Evolutionary conservation across 2,888 invertebrate genomes (phyloP).

Genomic region (Nezara viridula): DNA sequence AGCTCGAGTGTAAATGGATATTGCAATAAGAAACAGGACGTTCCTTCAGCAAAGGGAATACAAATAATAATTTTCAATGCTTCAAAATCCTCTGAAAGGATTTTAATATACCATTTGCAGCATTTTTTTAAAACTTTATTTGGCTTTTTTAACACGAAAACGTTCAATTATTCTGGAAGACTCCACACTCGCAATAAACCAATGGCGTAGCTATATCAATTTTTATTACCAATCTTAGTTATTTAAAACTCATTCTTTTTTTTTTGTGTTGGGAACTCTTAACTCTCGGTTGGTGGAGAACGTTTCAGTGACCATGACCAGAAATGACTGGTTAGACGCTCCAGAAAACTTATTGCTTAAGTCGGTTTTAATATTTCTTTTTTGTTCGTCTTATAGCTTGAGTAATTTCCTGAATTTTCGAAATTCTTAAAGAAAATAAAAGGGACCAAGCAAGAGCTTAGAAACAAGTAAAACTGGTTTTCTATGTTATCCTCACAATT

Average conservation of each 20-base stretch:
- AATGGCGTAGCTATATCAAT: too few relatives aligned
- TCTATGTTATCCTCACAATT: background rate
- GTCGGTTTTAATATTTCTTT: background rate
- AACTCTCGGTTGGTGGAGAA: background rate
- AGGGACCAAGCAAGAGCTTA: background rate
- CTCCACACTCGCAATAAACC: too few relatives aligned
- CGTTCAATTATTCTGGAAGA: too few relatives aligned
- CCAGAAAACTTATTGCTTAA: background rate
- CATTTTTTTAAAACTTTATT: too few relatives aligned
- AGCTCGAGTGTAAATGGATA: background rate
- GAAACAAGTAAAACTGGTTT: conserved; percentile 25
- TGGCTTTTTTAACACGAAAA: too few relatives aligned
- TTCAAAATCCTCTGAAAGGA: too few relatives aligned
- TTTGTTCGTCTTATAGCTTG: background rate
- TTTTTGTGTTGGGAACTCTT: background rate
- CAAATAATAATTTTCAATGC: too few relatives aligned
- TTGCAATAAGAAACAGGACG: background rate
- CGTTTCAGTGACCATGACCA: background rate
- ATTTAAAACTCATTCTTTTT: background rate
- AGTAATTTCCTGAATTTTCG: background rate
- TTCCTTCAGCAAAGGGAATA: background rate
- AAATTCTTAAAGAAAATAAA: background rate
- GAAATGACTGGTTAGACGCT: background rate
- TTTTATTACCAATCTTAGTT: background rate
- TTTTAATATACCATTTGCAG: too few relatives aligned